These are phyloP conservation scores for Kryptolebias ocellatus DNA, from an alignment of 2,797 vertebrate species.

Conservation along the genomic window DNA sequence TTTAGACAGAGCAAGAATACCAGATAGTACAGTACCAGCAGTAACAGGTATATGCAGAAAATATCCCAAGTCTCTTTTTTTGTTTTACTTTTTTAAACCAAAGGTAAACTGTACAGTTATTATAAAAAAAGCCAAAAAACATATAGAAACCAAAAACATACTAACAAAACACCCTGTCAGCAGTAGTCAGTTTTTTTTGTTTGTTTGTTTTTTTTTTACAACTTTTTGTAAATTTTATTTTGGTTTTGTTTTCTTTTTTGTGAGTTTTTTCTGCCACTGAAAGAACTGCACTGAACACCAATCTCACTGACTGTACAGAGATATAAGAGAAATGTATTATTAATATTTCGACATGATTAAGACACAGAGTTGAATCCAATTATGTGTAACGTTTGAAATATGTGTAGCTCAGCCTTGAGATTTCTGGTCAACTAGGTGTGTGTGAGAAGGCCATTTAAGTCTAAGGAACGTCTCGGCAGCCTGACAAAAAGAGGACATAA, in stretches of 20 bases:
- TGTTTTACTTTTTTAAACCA: conserved; percentile 74
- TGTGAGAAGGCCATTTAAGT: conserved; percentile 28
- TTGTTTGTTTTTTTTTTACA: neutral
- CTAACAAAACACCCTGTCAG: conserved; percentile 86
- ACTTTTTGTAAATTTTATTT: conserved; percentile 20
- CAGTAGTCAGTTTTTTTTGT: conserved; percentile 58
- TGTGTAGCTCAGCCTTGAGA: conserved; percentile 23
- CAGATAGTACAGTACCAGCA: conserved; percentile 82
- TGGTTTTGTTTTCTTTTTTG: conserved; percentile 42
- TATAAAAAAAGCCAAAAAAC: conserved; percentile 81
- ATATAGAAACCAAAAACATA: conserved; percentile 73
- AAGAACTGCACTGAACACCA: conserved; percentile 78
- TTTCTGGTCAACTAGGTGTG: conserved; percentile 30
- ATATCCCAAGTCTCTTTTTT: conserved; percentile 61
- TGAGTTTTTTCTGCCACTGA: conserved; percentile 78
- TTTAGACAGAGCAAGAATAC: conserved; percentile 80
- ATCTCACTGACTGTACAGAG: conserved; percentile 69
- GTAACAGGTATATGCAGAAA: conserved; percentile 86
- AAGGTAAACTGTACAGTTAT: conserved; percentile 80
- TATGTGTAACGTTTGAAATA: conserved; percentile 31
- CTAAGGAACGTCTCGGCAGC: conserved; percentile 41
- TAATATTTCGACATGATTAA: conserved; percentile 41
- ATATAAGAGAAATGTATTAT: conserved; percentile 54
- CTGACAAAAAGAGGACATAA: conserved; percentile 43
- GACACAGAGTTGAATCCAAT: conserved; percentile 49